A percentile compares a stretch with the other conserved stretches of the same genome.
phyloP scores from a whole-genome alignment of 2,113 vertebrate species.

The Nycticorax nycticorax region DNA sequence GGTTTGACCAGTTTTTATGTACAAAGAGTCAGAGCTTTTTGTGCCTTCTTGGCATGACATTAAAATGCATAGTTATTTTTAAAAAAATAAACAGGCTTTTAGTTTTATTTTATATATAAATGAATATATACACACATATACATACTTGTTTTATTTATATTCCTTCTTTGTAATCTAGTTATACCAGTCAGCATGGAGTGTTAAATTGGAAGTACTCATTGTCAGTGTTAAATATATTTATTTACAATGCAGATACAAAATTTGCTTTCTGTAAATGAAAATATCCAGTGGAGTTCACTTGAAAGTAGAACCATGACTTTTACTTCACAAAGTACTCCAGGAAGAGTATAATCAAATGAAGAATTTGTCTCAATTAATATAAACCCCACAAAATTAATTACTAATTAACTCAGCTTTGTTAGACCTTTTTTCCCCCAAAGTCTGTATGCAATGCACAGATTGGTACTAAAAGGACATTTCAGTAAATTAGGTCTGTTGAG shows the following conservation, averaged over 20 bases:
- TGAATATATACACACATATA: not conserved
- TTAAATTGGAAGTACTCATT: not conserved
- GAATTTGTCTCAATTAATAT: not conserved
- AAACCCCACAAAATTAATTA: not conserved
- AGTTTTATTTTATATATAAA: not conserved
- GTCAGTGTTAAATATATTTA: not conserved
- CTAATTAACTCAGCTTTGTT: not conserved
- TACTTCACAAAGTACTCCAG: not conserved
- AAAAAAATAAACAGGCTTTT: not conserved
- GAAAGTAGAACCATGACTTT: not conserved
- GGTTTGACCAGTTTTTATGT: constrained; percentile 15
- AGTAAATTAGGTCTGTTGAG: not conserved
- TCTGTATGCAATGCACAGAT: not conserved
- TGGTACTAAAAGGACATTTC: not conserved
- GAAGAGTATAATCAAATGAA: not conserved
- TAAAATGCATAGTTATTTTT: not conserved
- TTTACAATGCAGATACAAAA: constrained; percentile 4
- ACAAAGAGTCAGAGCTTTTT: not conserved
- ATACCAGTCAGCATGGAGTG: not conserved
- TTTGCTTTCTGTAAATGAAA: not conserved
- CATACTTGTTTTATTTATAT: not conserved
- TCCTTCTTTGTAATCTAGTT: not conserved
- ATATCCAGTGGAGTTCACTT: not conserved
- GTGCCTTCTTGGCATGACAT: not conserved
- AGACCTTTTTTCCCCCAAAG: not conserved